These are phyloP conservation scores for Elmis aenea DNA, from an alignment of 2,888 invertebrate species.

Conservation along the genomic window DNA sequence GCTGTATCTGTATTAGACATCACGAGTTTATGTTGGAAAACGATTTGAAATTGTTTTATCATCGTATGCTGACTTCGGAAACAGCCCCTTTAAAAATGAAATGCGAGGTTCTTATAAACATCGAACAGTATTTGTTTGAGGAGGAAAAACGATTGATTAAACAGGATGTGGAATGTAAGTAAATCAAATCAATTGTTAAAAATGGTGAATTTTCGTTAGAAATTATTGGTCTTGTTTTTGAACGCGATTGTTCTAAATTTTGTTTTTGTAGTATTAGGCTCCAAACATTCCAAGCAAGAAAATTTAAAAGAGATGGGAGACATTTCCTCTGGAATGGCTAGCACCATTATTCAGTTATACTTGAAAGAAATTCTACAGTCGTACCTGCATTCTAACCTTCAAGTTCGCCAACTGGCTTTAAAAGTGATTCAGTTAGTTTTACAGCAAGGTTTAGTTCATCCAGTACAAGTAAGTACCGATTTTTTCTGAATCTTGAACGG, in stretches of 20 bases:
- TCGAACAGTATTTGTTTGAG: conserved; percentile 85
- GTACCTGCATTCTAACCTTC: conserved; percentile 71
- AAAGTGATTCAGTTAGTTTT: conserved; percentile 85
- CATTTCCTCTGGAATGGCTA: conserved; percentile 91
- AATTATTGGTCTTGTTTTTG: conserved; percentile 17
- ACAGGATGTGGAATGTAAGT: conserved; percentile 81
- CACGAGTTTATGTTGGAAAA: conserved; percentile 82
- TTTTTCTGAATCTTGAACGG: conserved; percentile 1
- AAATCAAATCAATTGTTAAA: too few species aligned
- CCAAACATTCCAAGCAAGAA: conserved; percentile 79
- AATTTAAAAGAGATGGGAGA: conserved; percentile 97
- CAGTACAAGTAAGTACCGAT: conserved; percentile 60
- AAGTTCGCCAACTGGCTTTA: conserved; percentile 79
- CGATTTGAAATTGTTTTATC: conserved; percentile 75
- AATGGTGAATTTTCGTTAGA: conserved; percentile 6
- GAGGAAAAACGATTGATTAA: conserved; percentile 89
- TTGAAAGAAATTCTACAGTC: conserved; percentile 83
- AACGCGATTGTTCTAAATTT: too few species aligned
- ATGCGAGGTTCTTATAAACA: conserved; percentile 79
- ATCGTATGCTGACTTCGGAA: conserved; percentile 61
- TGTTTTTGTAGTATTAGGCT: conserved; percentile 54
- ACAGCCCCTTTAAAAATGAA: conserved; percentile 64
- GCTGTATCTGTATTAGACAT: conserved; percentile 83
- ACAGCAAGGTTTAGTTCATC: conserved; percentile 89
- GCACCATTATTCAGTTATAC: conserved; percentile 90